Evolutionary conservation across 1,140 invertebrate species (phyloP).

Genomic region (Drosophila punjabiensis): DNA sequence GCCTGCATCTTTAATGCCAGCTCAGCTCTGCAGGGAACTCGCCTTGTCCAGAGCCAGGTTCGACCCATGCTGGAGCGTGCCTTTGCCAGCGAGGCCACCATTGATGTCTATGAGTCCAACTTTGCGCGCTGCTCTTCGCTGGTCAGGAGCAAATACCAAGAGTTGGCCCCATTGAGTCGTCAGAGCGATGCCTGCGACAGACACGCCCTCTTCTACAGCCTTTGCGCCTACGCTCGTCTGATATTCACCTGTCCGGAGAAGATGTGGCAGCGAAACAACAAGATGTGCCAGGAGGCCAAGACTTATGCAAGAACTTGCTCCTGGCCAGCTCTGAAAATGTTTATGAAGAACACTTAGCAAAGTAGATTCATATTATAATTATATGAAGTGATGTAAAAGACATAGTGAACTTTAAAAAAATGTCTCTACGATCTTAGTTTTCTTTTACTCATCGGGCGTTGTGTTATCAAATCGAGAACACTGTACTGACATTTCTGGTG

Average conservation of each 20-base stretch:
- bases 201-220: constrained; percentile 70
- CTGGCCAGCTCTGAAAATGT: constrained; percentile 69
- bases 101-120: constrained; percentile 59
- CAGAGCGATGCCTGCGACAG: constrained; percentile 66
- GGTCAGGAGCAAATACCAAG: constrained; percentile 44
- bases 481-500: constrained; percentile 64
- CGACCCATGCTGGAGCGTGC: constrained; percentile 65
- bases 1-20: constrained; percentile 67
- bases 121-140: constrained; percentile 53
- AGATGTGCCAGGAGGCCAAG: constrained; percentile 53
- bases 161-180: constrained; percentile 47
- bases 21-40: constrained; percentile 38
- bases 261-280: constrained; percentile 59
- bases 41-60: constrained; percentile 25
- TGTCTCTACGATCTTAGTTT: background rate
- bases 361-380: background rate
- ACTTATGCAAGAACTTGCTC: constrained; percentile 53
- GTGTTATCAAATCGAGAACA: constrained; percentile 69
- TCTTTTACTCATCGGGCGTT: constrained; percentile 36
- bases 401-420: background rate
- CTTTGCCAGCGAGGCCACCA: constrained; percentile 34
- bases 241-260: constrained; percentile 50
- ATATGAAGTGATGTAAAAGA: background rate
- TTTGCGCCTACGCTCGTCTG: constrained; percentile 62
- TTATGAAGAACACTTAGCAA: constrained; percentile 64